Conservation (phyloP, 2,797 vertebrate genomes). For the Phoxinus dragarum region DNA sequence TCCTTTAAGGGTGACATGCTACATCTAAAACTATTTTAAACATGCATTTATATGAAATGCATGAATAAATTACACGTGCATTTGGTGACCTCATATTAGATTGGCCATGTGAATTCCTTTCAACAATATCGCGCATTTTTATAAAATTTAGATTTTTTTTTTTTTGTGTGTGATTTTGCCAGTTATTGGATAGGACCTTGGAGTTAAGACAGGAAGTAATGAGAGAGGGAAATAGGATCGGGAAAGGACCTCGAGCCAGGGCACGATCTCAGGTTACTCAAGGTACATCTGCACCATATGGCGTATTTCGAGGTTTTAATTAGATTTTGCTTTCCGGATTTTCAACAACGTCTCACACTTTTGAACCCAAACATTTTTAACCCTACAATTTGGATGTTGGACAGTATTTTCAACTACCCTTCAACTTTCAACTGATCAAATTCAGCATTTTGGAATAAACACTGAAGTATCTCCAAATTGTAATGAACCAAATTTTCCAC, state of each 20-base stretch:
- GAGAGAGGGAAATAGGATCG: constrained; percentile 8
- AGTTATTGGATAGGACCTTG: background rate
- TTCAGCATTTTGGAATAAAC: background rate
- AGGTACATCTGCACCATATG: background rate
- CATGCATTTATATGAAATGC: background rate
- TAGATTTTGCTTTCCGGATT: background rate
- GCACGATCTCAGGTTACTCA: constrained; percentile 3
- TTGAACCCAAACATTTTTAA: background rate
- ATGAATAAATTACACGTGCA: background rate
- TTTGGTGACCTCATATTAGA: background rate
- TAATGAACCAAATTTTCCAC: background rate
- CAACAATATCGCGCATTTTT: background rate
- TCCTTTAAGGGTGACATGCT: background rate
- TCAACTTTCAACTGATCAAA: no score
- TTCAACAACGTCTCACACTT: background rate
- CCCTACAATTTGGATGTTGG: background rate
- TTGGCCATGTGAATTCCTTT: background rate
- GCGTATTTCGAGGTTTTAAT: constrained; percentile 2
- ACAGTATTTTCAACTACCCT: background rate
- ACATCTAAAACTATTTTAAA: background rate
- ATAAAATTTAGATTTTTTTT: background rate
- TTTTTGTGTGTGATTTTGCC: background rate
- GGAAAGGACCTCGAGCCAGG: background rate
- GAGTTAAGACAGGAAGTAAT: background rate
- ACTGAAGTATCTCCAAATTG: background rate